phyloP scores from a whole-genome alignment of 2,888 invertebrate species.

The Strigamia maritima region DNA sequence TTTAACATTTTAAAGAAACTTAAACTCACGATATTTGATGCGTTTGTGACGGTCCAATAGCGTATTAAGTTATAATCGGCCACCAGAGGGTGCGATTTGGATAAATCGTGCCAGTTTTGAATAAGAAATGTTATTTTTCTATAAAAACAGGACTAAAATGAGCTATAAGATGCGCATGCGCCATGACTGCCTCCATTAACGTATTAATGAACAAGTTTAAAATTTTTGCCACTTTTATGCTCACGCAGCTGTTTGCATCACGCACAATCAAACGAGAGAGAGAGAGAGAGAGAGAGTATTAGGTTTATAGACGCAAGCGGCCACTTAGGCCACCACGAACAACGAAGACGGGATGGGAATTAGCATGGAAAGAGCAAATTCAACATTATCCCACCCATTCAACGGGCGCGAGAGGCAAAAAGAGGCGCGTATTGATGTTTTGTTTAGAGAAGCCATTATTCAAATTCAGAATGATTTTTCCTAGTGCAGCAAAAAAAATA shows the following conservation, averaged over 20 bases:
- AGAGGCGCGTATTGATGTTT: neutral
- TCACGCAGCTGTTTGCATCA: neutral
- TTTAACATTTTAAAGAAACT: too few species aligned
- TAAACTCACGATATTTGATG: too few species aligned
- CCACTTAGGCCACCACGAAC: too few species aligned
- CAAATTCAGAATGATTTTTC: neutral
- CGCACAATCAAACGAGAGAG: neutral
- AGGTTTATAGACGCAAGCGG: too few species aligned
- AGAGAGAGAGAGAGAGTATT: too few species aligned
- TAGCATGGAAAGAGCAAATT: constrained; percentile 4
- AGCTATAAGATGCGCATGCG: constrained; percentile 4
- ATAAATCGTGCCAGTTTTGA: too few species aligned
- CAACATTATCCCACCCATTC: neutral
- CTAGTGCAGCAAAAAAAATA: neutral
- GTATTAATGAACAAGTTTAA: neutral
- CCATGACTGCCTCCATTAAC: neutral
- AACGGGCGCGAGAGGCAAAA: neutral
- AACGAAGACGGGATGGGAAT: neutral
- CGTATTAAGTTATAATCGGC: too few species aligned
- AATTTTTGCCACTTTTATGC: neutral
- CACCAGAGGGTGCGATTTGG: too few species aligned
- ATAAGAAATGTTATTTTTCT: too few species aligned
- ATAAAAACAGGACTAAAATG: too few species aligned
- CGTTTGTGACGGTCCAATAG: too few species aligned
- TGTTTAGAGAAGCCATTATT: neutral